Conservation (phyloP, 2,113 vertebrate species). For the Rhagologus leucostigma region DNA sequence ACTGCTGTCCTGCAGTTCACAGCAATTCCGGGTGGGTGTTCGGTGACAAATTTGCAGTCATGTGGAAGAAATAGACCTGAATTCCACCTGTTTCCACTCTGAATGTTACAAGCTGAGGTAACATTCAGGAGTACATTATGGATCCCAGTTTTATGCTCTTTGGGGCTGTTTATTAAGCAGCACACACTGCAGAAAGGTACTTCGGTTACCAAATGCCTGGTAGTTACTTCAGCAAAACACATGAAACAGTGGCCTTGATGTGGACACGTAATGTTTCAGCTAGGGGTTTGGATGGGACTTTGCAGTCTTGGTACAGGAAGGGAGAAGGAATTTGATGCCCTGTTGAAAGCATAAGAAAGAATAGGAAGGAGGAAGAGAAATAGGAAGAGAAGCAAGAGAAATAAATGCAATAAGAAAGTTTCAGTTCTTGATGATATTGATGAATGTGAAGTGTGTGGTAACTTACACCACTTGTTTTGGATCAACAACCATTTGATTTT, state of each 20-base stretch:
- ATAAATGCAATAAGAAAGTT: neutral
- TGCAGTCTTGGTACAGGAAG: neutral
- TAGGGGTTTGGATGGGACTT: neutral
- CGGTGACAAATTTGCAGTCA: too few species aligned
- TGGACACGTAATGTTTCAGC: neutral
- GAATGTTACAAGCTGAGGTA: neutral
- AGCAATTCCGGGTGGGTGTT: neutral
- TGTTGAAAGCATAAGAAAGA: neutral
- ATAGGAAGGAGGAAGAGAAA: neutral
- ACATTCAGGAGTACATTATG: neutral
- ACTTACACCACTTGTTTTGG: neutral
- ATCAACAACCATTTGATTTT: neutral
- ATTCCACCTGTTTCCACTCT: neutral
- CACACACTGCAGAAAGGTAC: neutral
- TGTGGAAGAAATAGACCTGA: neutral
- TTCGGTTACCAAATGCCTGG: neutral
- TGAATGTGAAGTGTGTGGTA: neutral
- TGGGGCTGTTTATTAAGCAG: neutral
- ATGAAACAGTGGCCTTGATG: neutral
- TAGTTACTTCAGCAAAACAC: neutral
- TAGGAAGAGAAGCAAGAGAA: neutral
- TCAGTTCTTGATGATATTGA: neutral
- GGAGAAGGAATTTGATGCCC: neutral
- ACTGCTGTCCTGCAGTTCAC: neutral
- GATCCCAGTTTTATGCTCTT: neutral